phyloP scores from a whole-genome alignment of 1,140 invertebrate genomes.

The Trachymyrmex septentrionalis region DNA sequence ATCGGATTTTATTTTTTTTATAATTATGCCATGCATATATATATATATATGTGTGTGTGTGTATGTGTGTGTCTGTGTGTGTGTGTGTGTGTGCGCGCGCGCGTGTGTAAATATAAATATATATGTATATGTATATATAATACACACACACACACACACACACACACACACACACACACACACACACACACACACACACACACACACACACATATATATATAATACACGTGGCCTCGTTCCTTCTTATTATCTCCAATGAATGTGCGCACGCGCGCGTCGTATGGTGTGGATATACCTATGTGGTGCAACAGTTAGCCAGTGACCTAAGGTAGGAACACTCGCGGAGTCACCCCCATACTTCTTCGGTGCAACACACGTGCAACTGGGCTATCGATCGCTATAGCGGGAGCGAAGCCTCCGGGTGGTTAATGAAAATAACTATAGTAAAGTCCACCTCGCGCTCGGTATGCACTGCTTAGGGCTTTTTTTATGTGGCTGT shows the following conservation, averaged over 20 bases:
- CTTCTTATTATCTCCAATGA: constrained; percentile 71
- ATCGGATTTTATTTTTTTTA: constrained; percentile 58
- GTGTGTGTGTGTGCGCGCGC: too few species aligned
- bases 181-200: neutral
- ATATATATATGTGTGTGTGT: neutral
- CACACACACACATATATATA: neutral
- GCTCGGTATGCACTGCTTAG: constrained; percentile 65
- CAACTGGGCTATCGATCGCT: constrained; percentile 85
- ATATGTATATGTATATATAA: neutral
- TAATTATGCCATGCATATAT: constrained; percentile 34
- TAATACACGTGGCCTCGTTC: constrained; percentile 69
- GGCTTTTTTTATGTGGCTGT: constrained; percentile 70
- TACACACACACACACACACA: neutral
- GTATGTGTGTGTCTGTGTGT: too few species aligned
- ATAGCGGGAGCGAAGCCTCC: constrained; percentile 80
- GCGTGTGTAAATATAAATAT: too few species aligned
- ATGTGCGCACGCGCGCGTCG: constrained; percentile 74
- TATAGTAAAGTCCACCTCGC: constrained; percentile 66
- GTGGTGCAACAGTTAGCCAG: constrained; percentile 81
- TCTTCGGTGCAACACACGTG: constrained; percentile 82
- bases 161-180: neutral
- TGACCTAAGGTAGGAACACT: constrained; percentile 79
- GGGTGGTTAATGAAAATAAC: constrained; percentile 84
- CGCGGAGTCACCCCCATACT: constrained; percentile 76
- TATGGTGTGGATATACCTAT: constrained; percentile 73